Percentiles rank a stretch among this genome's conserved stretches.
Evolutionary conservation across 2,888 invertebrate species (phyloP).

Genomic region (Anodontia alba): DNA sequence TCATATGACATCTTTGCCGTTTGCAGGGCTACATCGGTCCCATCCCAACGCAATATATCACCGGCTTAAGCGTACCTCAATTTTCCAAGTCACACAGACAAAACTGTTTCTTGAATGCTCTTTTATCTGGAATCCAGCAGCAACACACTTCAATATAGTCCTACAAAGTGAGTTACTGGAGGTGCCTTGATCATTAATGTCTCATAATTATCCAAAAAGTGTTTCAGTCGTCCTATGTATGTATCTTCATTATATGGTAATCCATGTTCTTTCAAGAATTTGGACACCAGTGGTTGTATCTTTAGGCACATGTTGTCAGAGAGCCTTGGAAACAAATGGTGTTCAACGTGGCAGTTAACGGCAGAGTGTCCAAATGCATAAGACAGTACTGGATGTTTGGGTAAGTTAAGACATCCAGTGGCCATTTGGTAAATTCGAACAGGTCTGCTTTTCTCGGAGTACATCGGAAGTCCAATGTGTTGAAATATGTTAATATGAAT

Average conservation of each 20-base stretch:
- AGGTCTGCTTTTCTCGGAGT: constrained; percentile 76
- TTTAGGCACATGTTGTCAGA: constrained; percentile 84
- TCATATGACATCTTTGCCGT: too few species aligned
- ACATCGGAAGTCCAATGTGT: constrained; percentile 84
- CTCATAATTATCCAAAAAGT: constrained; percentile 78
- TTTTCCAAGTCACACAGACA: too few species aligned
- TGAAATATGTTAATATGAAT: constrained; percentile 84
- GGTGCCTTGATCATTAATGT: constrained; percentile 83
- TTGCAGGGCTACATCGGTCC: too few species aligned
- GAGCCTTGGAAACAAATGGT: constrained; percentile 82
- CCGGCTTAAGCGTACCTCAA: too few species aligned
- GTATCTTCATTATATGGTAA: constrained; percentile 81
- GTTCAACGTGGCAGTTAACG: constrained; percentile 83
- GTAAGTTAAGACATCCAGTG: constrained; percentile 80
- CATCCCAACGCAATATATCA: too few species aligned
- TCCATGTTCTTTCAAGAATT: constrained; percentile 74
- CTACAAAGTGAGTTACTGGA: constrained; percentile 83
- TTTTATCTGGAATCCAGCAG: too few species aligned
- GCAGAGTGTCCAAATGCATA: constrained; percentile 81
- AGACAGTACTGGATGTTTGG: constrained; percentile 77
- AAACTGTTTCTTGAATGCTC: too few species aligned
- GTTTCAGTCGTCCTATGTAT: constrained; percentile 73
- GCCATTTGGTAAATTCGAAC: constrained; percentile 82
- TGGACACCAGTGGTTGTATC: constrained; percentile 80
- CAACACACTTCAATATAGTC: constrained; percentile 82